phyloP scores from a whole-genome alignment of 2,797 vertebrate genomes.

The Acanthurus leucopareius region DNA sequence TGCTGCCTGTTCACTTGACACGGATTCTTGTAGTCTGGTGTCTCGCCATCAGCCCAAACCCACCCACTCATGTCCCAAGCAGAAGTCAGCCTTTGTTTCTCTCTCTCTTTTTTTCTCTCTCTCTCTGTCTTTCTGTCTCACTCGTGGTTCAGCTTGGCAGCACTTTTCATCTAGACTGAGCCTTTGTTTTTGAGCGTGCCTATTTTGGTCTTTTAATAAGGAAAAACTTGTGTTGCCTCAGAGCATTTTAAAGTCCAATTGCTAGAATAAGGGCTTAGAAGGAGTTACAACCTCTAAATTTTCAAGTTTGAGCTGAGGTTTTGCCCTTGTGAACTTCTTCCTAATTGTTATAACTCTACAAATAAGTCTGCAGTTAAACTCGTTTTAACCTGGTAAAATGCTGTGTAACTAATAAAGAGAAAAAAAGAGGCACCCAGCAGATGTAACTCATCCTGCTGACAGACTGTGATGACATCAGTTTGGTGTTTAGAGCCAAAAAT shows the following conservation, averaged over 20 bases:
- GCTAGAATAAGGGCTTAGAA: conserved; percentile 46
- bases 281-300: conserved; percentile 44
- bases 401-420: conserved; percentile 46
- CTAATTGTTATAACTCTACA: conserved; percentile 68
- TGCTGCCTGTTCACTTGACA: conserved; percentile 74
- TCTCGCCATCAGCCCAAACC: conserved; percentile 74
- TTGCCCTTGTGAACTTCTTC: conserved; percentile 64
- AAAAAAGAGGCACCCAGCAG: conserved; percentile 36
- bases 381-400: conserved; percentile 50
- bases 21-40: conserved; percentile 75
- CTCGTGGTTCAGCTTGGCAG: conserved; percentile 68
- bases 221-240: conserved; percentile 59
- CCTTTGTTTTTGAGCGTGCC: conserved; percentile 69
- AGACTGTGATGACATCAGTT: conserved; percentile 61
- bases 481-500: conserved; percentile 35
- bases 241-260: conserved; percentile 55
- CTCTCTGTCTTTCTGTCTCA: conserved; percentile 48
- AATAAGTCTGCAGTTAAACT: conserved; percentile 52
- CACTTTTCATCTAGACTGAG: conserved; percentile 50
- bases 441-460: conserved; percentile 55
- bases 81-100: conserved; percentile 77
- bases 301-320: conserved; percentile 50
- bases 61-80: conserved; percentile 77
- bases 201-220: conserved; percentile 72
- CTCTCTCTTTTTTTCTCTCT: conserved; percentile 20